Base-by-base conservation (phyloP, 1,140 invertebrate genomes). In the Drosophila sproati region DNA sequence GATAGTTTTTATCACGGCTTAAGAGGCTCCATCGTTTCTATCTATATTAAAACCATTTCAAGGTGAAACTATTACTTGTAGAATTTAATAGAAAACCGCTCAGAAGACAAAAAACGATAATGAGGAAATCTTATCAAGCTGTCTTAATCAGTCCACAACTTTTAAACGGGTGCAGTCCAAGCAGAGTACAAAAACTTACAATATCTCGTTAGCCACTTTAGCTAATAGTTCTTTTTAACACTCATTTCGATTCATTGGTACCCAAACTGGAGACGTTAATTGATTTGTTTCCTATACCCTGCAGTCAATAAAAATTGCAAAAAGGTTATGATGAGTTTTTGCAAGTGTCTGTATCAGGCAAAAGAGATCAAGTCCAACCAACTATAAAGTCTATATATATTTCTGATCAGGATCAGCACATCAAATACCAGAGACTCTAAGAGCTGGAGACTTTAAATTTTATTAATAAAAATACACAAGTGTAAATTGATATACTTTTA, bases 171-270 rank as follows among this genome's bases (percentile, higher is more conserved):
- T 50, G 28, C 29, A 55, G 37, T 63, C 29, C 28, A 82, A 72
- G 35, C 76, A 83, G 79, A 83, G 76, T 72, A 63, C 76, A 83
- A 75, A 72, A 28, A 47, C 31, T 34, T 55, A 37, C 35, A 20
- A 7, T 20, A 37, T 43, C 20, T 2, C 32, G 8, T 41, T 10
- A 7, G 20, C 4, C 52, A 2, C 35, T 7, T 57, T 34, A 56
- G 31, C 20, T 28, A 12, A 28, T 31, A 5, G 3, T 31, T 20
- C 20, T 20, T 50, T 39, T 62, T 2, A 20, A 4, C 20, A 50
- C 5, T 28, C 4, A 57, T n/a, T 10, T 2, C 4, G 2, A n/a
- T 29, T 7, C 2, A 20, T 20, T 20, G 20, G 20, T 2, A 10
- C 1, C 2, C 50, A 28, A 37, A 51, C 3, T n/a, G 37, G 37